A percentile compares a stretch with the other conserved stretches of the same genome.
phyloP scores from a whole-genome alignment of 2,113 vertebrate genomes.

The Ptilonorhynchus violaceus region DNA sequence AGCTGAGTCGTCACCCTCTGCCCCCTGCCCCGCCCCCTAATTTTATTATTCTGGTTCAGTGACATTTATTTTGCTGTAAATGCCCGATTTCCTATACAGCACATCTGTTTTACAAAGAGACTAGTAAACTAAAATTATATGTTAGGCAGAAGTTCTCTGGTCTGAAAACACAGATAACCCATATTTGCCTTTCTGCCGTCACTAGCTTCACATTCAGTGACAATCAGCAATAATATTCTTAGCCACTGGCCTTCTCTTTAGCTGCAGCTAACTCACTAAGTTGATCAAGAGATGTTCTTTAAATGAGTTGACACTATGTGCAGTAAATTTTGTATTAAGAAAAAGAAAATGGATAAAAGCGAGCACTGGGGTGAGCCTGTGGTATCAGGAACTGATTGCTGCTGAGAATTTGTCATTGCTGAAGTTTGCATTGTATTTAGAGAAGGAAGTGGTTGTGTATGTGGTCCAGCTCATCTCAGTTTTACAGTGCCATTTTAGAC shows the following conservation, averaged over 20 bases:
- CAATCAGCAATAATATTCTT: background rate
- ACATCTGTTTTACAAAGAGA: background rate
- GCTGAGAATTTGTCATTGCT: background rate
- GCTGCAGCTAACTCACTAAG: background rate
- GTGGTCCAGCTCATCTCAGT: background rate
- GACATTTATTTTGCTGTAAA: constrained; percentile 1
- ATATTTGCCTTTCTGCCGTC: background rate
- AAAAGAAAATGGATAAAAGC: background rate
- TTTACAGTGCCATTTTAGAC: background rate
- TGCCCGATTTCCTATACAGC: background rate
- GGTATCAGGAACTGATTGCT: background rate
- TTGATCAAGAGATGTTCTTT: background rate
- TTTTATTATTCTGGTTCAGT: background rate
- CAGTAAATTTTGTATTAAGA: background rate
- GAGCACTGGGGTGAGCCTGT: background rate
- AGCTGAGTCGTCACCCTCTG: background rate
- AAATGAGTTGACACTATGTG: background rate
- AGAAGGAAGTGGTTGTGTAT: background rate
- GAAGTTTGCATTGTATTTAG: background rate
- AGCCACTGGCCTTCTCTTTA: background rate
- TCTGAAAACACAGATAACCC: background rate
- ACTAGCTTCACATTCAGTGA: background rate
- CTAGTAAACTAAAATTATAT: background rate
- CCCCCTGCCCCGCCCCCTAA: background rate
- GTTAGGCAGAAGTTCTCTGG: background rate